Percentiles rank a stretch among this genome's conserved stretches.
Evolutionary conservation across 2,888 invertebrate genomes (phyloP).

Genomic region (Pristionchus arcanus): DNA sequence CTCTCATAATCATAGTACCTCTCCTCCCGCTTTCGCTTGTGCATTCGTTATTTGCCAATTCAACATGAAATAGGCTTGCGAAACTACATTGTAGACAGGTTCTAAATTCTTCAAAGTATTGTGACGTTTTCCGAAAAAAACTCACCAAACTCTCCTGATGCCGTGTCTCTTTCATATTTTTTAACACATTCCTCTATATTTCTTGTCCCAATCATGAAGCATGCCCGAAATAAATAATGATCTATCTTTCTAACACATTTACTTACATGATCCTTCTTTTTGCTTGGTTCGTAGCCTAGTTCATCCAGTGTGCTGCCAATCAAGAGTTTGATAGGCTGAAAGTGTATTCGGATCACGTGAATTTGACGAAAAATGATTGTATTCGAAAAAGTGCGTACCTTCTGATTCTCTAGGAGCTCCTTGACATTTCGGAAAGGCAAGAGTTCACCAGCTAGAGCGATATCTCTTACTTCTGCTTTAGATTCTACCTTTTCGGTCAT

Average conservation of each 20-base stretch:
- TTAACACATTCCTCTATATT: neutral
- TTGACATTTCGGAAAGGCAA: neutral
- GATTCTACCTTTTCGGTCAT: neutral
- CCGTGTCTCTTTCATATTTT: neutral
- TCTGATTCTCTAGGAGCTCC: neutral
- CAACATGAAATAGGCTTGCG: neutral
- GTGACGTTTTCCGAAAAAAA: too few relatives aligned
- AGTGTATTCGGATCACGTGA: neutral
- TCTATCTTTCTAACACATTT: neutral
- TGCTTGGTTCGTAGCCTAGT: neutral
- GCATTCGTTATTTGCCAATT: neutral
- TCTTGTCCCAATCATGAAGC: neutral
- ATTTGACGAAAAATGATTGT: neutral
- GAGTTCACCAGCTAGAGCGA: neutral
- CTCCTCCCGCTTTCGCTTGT: neutral
- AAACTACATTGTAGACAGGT: neutral
- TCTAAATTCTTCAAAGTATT: neutral
- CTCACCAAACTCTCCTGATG: slow-evolving; percentile 24
- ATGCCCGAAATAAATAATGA: neutral
- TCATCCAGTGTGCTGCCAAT: neutral
- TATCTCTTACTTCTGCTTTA: neutral
- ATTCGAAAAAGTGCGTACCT: neutral
- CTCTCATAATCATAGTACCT: neutral
- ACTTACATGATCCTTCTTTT: neutral
- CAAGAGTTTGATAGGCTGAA: neutral